Conservation (phyloP, 2,888 invertebrate species). For the Scaptodrosophila latifasciaeformis region DNA sequence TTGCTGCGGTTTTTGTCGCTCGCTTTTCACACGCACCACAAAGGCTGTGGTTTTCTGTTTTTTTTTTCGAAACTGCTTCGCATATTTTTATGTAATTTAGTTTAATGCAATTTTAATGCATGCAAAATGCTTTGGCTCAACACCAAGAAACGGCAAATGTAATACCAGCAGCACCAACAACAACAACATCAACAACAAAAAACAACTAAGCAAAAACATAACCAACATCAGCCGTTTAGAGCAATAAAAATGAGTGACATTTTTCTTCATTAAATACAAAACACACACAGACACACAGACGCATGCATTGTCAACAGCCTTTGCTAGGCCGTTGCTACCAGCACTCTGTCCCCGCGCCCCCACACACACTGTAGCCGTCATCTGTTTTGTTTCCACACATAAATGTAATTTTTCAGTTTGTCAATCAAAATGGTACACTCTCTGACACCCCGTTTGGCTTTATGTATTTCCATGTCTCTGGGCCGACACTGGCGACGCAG, state of each 20-base stretch:
- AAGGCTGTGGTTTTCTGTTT: background rate
- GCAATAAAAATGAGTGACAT: constrained; percentile 46
- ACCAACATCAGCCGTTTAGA: constrained; percentile 28
- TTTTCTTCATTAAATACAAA: constrained; percentile 50
- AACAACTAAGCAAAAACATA: background rate
- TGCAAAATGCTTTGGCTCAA: background rate
- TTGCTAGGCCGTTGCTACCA: constrained; percentile 16
- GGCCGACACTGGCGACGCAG: background rate
- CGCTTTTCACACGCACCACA: constrained; percentile 2
- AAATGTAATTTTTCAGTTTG: constrained; percentile 33
- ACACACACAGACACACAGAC: too few relatives aligned
- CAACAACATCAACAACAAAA: constrained; percentile 14
- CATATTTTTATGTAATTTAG: constrained; percentile 37
- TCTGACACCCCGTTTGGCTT: background rate
- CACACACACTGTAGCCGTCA: background rate
- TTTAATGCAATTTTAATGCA: constrained; percentile 51
- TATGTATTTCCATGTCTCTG: background rate
- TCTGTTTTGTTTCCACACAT: background rate
- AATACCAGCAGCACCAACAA: constrained; percentile 7
- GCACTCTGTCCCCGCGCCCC: background rate
- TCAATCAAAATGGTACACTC: constrained; percentile 22
- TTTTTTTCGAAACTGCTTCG: constrained; percentile 15
- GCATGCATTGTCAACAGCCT: constrained; percentile 46
- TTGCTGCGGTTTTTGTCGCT: constrained; percentile 20
- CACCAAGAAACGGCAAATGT: constrained; percentile 15